Evolutionary conservation across 2,797 vertebrate genomes (phyloP).

Genomic region (Sibirionetta formosa): DNA sequence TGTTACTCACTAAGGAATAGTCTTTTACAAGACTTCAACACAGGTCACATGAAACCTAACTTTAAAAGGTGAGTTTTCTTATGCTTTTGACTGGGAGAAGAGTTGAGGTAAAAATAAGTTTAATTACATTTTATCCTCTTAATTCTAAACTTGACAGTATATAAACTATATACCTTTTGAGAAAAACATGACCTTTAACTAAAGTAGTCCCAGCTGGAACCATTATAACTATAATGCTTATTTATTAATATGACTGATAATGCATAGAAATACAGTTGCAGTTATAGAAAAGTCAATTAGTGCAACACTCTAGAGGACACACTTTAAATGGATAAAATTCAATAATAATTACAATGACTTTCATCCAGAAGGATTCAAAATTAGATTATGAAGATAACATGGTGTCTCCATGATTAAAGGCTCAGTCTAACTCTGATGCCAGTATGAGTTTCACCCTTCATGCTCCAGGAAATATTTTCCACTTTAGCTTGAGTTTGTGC

Average conservation of each 20-base stretch:
- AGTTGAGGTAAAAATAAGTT: neutral
- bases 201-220: neutral
- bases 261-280: conserved; percentile 7
- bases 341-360: conserved; percentile 1
- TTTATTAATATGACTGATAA: conserved; percentile 39
- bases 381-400: neutral
- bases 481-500: neutral
- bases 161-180: neutral
- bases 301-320: neutral
- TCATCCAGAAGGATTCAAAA: conserved; percentile 15
- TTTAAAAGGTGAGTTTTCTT: neutral
- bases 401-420: neutral
- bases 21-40: neutral
- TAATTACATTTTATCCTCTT: neutral
- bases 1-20: neutral
- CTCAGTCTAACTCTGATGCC: neutral
- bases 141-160: neutral
- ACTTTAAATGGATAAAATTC: conserved; percentile 36
- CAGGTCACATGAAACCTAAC: neutral
- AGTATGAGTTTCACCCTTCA: neutral
- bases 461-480: neutral
- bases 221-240: conserved; percentile 6
- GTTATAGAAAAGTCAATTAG: conserved; percentile 48
- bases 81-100: neutral
- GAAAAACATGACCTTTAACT: conserved; percentile 36